phyloP scores from a whole-genome alignment of 2,888 invertebrate species.

The Mythimna pallens region DNA sequence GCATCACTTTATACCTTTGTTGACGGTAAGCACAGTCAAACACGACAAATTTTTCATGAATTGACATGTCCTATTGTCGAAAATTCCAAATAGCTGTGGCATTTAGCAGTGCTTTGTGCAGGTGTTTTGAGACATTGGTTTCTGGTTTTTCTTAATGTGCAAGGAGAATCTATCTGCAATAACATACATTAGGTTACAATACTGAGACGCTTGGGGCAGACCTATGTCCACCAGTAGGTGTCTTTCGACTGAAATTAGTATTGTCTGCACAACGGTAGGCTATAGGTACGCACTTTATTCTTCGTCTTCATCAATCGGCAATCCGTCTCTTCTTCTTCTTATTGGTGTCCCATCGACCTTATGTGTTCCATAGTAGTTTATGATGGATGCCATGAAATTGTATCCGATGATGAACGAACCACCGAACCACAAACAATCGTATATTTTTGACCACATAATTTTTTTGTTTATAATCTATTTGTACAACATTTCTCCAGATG shows the following conservation, averaged over 20 bases:
- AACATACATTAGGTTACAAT: neutral
- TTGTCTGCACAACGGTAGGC: neutral
- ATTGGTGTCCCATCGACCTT: constrained; percentile 28
- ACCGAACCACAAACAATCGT: constrained; percentile 20
- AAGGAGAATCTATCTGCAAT: constrained; percentile 6
- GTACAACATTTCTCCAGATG: neutral
- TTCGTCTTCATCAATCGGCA: constrained; percentile 26
- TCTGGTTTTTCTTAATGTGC: neutral
- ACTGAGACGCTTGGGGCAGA: neutral
- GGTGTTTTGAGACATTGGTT: no score
- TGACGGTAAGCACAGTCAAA: neutral
- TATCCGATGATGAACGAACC: constrained; percentile 17
- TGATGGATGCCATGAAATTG: constrained; percentile 24
- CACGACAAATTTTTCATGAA: neutral
- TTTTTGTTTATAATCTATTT: neutral
- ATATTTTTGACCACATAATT: neutral
- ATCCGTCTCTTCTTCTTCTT: constrained; percentile 24
- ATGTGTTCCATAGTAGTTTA: constrained; percentile 39
- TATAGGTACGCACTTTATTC: constrained; percentile 31
- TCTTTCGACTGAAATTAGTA: neutral
- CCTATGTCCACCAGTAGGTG: no score
- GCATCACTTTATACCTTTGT: neutral
- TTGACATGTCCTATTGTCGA: neutral
- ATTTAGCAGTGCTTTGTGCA: neutral
- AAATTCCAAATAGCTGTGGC: neutral